A percentile compares a stretch with the other conserved stretches of the same genome.
These are phyloP conservation scores for Ooceraea biroi DNA, from an alignment of 1,140 invertebrate species.

Conservation along the genomic window DNA sequence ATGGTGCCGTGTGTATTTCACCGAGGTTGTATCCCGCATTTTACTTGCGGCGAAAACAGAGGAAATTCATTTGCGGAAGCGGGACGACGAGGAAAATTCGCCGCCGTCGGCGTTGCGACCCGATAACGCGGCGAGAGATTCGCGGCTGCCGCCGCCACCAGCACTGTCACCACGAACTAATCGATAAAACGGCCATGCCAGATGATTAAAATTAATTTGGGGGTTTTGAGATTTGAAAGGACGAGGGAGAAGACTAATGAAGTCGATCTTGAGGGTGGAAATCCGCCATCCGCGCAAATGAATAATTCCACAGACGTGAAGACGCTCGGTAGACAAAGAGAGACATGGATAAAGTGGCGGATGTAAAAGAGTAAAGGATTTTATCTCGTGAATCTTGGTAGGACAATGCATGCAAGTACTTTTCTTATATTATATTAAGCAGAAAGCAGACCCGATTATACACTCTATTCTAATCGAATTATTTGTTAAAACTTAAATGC, in stretches of 20 bases:
- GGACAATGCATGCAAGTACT: not conserved
- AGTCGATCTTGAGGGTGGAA: not conserved
- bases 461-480: not conserved
- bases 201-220: constrained; percentile 58
- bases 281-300: not conserved
- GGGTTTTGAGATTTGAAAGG: constrained; percentile 13
- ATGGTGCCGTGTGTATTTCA: constrained; percentile 71
- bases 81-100: constrained; percentile 42
- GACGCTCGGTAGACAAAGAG: not conserved
- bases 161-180: not conserved
- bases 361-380: not conserved
- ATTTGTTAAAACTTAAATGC: not conserved
- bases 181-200: constrained; percentile 28
- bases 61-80: constrained; percentile 62
- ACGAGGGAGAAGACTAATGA: constrained; percentile 19
- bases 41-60: constrained; percentile 39
- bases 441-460: not conserved
- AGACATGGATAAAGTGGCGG: not conserved
- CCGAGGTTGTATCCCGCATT: constrained; percentile 35
- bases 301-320: constrained; percentile 2
- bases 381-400: not conserved
- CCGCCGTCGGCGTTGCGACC: constrained; percentile 20
- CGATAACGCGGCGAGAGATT: constrained; percentile 46
- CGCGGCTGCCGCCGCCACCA: not conserved
- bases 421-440: not conserved